A percentile compares a stretch with the other conserved stretches of the same genome.
phyloP scores from a whole-genome alignment of 2,888 invertebrate species.

The Caenorhabditis panamensis region DNA sequence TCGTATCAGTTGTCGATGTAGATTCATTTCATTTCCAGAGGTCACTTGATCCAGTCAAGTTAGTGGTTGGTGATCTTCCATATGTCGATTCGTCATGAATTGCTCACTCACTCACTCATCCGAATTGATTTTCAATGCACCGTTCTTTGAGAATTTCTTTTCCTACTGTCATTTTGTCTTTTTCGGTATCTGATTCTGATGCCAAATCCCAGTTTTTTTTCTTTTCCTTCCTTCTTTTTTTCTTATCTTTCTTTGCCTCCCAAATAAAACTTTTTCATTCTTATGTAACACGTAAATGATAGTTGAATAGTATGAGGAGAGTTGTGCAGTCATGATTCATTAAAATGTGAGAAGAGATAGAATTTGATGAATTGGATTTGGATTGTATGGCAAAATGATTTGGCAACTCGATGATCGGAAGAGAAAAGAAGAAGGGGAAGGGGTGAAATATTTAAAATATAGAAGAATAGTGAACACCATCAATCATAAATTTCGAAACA shows the following conservation, averaged over 20 bases:
- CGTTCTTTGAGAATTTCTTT: constrained; percentile 3
- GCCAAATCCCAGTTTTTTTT: neutral
- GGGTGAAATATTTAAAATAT: constrained; percentile 17
- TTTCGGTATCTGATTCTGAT: neutral
- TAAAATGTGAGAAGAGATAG: constrained; percentile 16
- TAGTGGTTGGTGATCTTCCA: constrained; percentile 78
- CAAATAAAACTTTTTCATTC: neutral
- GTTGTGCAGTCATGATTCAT: constrained; percentile 35
- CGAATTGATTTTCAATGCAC: constrained; percentile 26
- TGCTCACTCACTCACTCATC: no score
- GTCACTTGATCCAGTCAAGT: constrained; percentile 76
- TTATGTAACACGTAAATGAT: neutral
- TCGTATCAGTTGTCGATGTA: constrained; percentile 39
- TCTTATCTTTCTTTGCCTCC: neutral
- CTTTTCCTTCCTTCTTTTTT: neutral
- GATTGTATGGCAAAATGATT: constrained; percentile 54
- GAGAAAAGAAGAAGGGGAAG: no score
- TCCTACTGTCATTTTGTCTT: constrained; percentile 29
- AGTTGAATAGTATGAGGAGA: neutral
- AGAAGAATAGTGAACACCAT: constrained; percentile 47
- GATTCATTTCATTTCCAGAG: constrained; percentile 63
- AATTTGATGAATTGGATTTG: constrained; percentile 13
- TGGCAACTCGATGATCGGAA: constrained; percentile 52
- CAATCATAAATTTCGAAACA: constrained; percentile 58
- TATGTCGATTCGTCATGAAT: constrained; percentile 74